Percentiles rank a stretch among this genome's conserved stretches.
These are phyloP conservation scores for Drepana falcataria DNA, from an alignment of 2,888 invertebrate species.

Conservation along the genomic window DNA sequence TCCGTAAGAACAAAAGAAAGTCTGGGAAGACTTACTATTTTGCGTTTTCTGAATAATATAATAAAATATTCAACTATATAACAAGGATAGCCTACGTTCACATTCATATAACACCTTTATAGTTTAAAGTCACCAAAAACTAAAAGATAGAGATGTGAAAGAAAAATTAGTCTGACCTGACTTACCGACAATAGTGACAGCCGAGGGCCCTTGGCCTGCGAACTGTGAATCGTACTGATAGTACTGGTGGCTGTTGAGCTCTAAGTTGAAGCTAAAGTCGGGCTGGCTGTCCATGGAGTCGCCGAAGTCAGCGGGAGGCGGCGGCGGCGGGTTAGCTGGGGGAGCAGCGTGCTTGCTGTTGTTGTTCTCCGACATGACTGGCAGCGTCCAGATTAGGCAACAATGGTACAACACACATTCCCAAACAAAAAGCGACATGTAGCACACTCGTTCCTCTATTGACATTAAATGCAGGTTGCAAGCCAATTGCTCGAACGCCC, in stretches of 20 bases:
- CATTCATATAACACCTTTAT: too few species aligned
- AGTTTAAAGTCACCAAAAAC: too few species aligned
- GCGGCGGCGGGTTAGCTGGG: constrained; percentile 72
- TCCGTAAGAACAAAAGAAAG: too few species aligned
- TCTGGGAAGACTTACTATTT: too few species aligned
- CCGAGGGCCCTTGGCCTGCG: constrained; percentile 26
- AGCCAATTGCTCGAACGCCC: too few species aligned
- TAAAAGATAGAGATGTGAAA: too few species aligned
- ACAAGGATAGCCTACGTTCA: too few species aligned
- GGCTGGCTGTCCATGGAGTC: constrained; percentile 61
- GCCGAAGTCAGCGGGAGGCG: constrained; percentile 61
- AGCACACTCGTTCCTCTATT: too few species aligned
- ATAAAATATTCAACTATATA: too few species aligned
- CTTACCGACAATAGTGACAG: constrained; percentile 71
- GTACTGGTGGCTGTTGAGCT: constrained; percentile 84
- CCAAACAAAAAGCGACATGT: not conserved
- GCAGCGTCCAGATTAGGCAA: constrained; percentile 48
- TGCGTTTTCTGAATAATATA: too few species aligned
- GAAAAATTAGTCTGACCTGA: constrained; percentile 9
- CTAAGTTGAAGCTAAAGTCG: constrained; percentile 83
- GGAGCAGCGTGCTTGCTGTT: constrained; percentile 59
- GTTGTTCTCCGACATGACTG: constrained; percentile 57
- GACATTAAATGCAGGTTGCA: too few species aligned
- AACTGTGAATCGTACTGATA: constrained; percentile 87
- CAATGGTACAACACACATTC: constrained; percentile 13